These are phyloP conservation scores for Callimorpha dominula DNA, from an alignment of 2,888 invertebrate species.

Conservation along the genomic window DNA sequence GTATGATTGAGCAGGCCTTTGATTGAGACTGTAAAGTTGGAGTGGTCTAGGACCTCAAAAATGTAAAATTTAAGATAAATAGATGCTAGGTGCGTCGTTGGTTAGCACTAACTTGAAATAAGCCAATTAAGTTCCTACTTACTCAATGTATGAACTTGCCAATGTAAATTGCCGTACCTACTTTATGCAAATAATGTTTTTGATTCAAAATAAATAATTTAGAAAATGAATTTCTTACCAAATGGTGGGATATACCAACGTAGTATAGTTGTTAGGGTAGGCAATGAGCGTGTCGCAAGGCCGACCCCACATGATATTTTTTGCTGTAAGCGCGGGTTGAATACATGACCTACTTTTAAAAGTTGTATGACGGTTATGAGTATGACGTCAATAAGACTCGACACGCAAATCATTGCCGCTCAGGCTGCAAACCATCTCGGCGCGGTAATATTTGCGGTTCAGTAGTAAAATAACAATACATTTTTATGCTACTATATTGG, in stretches of 20 bases:
- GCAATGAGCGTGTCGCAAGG: constrained; percentile 71
- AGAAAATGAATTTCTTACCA: constrained; percentile 49
- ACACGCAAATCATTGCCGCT: constrained; percentile 57
- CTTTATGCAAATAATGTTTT: neutral
- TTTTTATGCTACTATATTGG: neutral
- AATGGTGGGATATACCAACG: constrained; percentile 41
- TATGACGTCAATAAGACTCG: constrained; percentile 76
- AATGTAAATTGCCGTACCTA: neutral
- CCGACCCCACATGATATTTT: constrained; percentile 62
- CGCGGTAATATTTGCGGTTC: constrained; percentile 19
- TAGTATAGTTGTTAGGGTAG: constrained; percentile 30
- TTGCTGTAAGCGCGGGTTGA: constrained; percentile 69
- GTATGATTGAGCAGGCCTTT: neutral
- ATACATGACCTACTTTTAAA: constrained; percentile 80
- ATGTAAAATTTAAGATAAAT: neutral
- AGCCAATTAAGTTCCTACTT: neutral
- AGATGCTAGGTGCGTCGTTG: neutral
- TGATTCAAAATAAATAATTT: constrained; percentile 24
- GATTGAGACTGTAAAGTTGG: neutral
- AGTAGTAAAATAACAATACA: neutral
- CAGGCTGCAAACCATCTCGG: constrained; percentile 14
- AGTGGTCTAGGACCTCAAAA: neutral
- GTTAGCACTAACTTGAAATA: constrained; percentile 2
- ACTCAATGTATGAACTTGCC: neutral
- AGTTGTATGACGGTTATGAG: constrained; percentile 74